phyloP scores from a whole-genome alignment of 2,113 vertebrate genomes.

The Stigmatopora nigra region DNA sequence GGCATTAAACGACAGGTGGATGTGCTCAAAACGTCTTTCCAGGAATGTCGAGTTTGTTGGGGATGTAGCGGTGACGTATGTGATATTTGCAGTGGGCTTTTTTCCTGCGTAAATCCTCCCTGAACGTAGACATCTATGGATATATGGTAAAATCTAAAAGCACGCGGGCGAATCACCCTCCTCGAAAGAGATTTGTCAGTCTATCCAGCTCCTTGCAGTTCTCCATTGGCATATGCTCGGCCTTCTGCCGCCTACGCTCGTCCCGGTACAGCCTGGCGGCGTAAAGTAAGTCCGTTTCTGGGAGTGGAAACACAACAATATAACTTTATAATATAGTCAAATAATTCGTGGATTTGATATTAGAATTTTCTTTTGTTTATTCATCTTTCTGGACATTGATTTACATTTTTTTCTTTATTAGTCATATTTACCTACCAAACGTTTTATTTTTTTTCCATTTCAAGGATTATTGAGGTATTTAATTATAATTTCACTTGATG shows the following conservation, averaged over 20 bases:
- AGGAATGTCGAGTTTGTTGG: constrained; percentile 30
- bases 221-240: constrained; percentile 90
- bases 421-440: too few species aligned
- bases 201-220: constrained; percentile 93
- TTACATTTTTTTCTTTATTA: too few species aligned
- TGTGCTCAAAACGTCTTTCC: constrained; percentile 23
- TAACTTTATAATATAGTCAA: too few species aligned
- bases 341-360: too few species aligned
- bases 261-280: constrained; percentile 94
- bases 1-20: constrained; percentile 24
- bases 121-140: constrained; percentile 61
- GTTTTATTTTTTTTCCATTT: too few species aligned
- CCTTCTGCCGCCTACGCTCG: constrained; percentile 85
- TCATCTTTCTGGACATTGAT: too few species aligned
- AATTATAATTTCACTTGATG: too few species aligned
- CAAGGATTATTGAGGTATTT: too few species aligned
- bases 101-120: constrained; percentile 51
- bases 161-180: constrained; percentile 73
- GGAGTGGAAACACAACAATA: constrained; percentile 3
- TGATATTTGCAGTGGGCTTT: constrained; percentile 36
- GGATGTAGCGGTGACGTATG: constrained; percentile 22
- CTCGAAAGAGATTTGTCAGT: constrained; percentile 87
- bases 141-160: constrained; percentile 47
- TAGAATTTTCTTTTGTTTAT: too few species aligned
- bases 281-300: constrained; percentile 93